Evolutionary conservation across 2,797 vertebrate genomes (phyloP).

Genomic region (Bradypodion pumilum): DNA sequence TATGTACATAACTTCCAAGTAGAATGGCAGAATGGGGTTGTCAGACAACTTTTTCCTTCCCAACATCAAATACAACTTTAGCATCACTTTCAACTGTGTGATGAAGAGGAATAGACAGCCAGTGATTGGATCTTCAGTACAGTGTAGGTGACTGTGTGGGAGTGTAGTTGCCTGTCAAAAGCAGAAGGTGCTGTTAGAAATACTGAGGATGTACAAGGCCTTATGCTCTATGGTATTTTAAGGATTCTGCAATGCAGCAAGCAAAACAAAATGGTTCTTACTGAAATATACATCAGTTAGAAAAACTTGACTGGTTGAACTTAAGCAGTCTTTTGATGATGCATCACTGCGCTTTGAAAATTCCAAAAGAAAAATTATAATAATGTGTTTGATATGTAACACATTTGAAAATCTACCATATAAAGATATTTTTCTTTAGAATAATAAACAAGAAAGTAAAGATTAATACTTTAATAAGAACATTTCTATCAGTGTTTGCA

Average conservation of each 20-base stretch:
- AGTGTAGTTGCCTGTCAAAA: constrained; percentile 55
- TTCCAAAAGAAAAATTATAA: not conserved
- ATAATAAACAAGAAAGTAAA: not conserved
- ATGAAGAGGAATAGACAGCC: not conserved
- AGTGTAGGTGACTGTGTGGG: constrained; percentile 30
- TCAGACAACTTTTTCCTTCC: not conserved
- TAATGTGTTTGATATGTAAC: not conserved
- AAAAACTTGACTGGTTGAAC: not conserved
- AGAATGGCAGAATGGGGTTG: not conserved
- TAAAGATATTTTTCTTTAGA: too few species aligned
- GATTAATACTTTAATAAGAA: not conserved
- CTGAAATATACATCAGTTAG: constrained; percentile 35
- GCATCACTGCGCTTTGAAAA: constrained; percentile 7
- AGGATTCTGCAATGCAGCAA: constrained; percentile 30
- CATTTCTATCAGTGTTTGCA: not conserved
- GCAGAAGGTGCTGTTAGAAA: constrained; percentile 20
- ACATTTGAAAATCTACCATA: not conserved
- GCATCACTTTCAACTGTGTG: not conserved
- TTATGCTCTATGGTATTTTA: constrained; percentile 24
- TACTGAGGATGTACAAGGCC: constrained; percentile 42
- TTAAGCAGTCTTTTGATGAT: not conserved
- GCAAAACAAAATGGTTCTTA: not conserved
- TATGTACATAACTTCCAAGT: not conserved
- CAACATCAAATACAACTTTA: not conserved
- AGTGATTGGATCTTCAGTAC: constrained; percentile 11